Base-by-base conservation (phyloP, 2,113 vertebrate species). In the Apus apus region DNA sequence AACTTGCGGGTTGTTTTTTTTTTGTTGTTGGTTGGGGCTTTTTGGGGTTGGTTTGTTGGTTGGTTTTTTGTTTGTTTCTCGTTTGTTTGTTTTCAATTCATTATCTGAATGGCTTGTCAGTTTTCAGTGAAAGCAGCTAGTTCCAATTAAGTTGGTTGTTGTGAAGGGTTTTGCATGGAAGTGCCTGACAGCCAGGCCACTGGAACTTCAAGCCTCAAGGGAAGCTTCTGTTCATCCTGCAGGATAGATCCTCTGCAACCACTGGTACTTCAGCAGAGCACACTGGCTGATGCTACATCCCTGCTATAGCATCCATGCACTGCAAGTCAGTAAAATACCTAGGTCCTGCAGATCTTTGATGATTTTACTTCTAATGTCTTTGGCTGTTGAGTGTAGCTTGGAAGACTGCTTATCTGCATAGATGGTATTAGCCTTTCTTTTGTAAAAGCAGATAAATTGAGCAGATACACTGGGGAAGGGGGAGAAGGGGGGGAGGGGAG, bases 251-350 rank as follows among this genome's bases (percentile, higher is more conserved):
- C 2, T 26, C n/a, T 60, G 40, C 45, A 64, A 2, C 25, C 53
- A 18, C 26, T 27, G 71, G 21, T 50, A 43, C 40, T 43, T 43
- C 11, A 9, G 29, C 26, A 62, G 57, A n/a, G 36, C 34, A 68
- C 22, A 4, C 27, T 30, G 48, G 14, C 3, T 26, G 77, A 15
- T 45, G 54, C 45, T 56, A 34, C 9, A 25, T 16, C 26, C 72
- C 40, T 4, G 2, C 29, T 1, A 1, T 12, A 36, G 25, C 46
- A 76, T 36, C 62, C 46, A 23, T 0, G 0, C 18, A 21, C 20
- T 21, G 46, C 34, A 60, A 68, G 19, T 50, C 58, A 66, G 16
- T 58, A 34, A 70, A 87, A 85, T 17, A 72, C 21, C 13, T 6
- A 11, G 11, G 40, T 43, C 14, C 40, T 43, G 40, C 40, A 43